Evolutionary conservation across 2,888 invertebrate species (phyloP).

Genomic region (Cheilosia impressa): DNA sequence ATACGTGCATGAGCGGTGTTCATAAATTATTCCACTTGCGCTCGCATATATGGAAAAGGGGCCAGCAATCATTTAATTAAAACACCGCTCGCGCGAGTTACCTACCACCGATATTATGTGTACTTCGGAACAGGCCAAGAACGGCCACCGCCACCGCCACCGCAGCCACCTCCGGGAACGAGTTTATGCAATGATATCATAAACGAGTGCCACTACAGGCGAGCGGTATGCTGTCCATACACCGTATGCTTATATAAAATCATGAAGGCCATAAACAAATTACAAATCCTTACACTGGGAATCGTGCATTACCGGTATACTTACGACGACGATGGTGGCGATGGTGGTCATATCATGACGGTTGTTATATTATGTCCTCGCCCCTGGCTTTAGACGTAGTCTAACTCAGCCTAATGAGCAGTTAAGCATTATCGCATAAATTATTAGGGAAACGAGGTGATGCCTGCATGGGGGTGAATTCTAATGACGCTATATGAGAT

Average conservation of each 20-base stretch:
- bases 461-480: slow-evolving; percentile 16
- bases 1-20: slow-evolving; percentile 47
- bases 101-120: slow-evolving; percentile 24
- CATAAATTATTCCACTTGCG: slow-evolving; percentile 70
- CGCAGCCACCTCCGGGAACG: slow-evolving; percentile 41
- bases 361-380: slow-evolving; percentile 42
- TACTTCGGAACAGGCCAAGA: slow-evolving; percentile 16
- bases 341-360: slow-evolving; percentile 48
- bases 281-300: slow-evolving; percentile 66
- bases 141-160: background rate
- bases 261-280: slow-evolving; percentile 71
- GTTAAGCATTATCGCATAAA: slow-evolving; percentile 64
- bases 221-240: slow-evolving; percentile 38
- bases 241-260: slow-evolving; percentile 20
- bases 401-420: slow-evolving; percentile 56
- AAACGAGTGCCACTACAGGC: slow-evolving; percentile 58
- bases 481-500: slow-evolving; percentile 33
- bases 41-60: slow-evolving; percentile 48
- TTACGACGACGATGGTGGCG: background rate
- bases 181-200: slow-evolving; percentile 69
- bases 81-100: slow-evolving; percentile 49
- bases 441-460: slow-evolving; percentile 38
- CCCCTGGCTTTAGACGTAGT: slow-evolving; percentile 37
- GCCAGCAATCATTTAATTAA: slow-evolving; percentile 72
- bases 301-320: slow-evolving; percentile 54